These are phyloP conservation scores for Porites lobata DNA, from an alignment of 92 coral and sea anemone genomes.

Conservation along the genomic window DNA sequence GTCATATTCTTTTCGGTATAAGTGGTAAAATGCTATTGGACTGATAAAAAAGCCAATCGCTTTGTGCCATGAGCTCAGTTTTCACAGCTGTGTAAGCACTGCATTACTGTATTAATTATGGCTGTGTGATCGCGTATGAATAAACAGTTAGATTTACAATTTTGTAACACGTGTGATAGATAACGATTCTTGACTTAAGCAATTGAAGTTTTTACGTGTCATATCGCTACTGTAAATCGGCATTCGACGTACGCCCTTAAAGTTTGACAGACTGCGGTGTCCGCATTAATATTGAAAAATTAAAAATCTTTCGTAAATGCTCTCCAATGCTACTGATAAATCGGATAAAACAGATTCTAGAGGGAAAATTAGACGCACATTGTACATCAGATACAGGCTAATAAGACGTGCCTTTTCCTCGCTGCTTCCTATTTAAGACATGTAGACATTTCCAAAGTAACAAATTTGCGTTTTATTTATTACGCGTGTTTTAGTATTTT, in stretches of 20 bases:
- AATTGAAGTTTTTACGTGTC: constrained; percentile 14
- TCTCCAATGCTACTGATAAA: no score
- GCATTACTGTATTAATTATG: constrained; percentile 22
- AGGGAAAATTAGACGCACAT: no score
- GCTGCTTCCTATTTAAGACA: no score
- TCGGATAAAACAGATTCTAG: no score
- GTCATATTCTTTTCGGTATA: neutral
- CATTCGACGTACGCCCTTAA: neutral
- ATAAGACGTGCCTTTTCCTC: no score
- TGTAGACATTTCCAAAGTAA: no score
- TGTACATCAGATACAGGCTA: no score
- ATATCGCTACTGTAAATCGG: neutral
- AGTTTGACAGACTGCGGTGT: neutral
- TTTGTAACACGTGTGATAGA: neutral
- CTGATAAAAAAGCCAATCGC: constrained; percentile 50
- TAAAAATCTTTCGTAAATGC: no score
- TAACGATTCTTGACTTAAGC: neutral
- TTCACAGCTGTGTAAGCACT: constrained; percentile 44
- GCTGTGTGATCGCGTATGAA: constrained; percentile 9
- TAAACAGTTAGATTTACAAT: constrained; percentile 28
- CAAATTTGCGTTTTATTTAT: no score
- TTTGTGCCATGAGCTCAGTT: constrained; percentile 43
- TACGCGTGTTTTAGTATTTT: no score
- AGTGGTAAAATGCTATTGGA: constrained; percentile 26
- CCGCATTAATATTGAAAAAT: no score